phyloP scores from a whole-genome alignment of 2,888 invertebrate species.

The Eilema griseolum region DNA sequence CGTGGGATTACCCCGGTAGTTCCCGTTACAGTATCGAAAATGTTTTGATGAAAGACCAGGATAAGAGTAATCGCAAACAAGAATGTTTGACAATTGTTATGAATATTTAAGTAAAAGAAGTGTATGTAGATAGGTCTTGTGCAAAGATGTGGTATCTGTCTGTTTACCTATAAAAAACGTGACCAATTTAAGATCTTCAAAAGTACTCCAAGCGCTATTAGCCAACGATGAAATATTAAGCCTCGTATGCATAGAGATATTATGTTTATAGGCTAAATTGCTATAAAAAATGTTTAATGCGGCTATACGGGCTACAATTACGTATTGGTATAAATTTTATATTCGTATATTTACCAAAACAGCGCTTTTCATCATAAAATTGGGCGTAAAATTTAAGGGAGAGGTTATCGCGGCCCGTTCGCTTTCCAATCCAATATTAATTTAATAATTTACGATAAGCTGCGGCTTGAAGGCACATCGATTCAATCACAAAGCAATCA shows the following conservation, averaged over 20 bases:
- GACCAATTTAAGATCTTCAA: conserved; percentile 1
- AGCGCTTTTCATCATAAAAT: conserved; percentile 21
- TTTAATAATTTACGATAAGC: conserved; percentile 45
- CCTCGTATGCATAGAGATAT: conserved; percentile 16
- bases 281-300: conserved; percentile 18
- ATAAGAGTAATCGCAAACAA: no score
- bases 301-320: conserved; percentile 17
- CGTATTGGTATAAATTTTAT: conserved; percentile 25
- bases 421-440: conserved; percentile 34
- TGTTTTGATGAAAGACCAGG: no score
- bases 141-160: background rate
- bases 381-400: conserved; percentile 13
- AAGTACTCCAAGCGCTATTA: conserved; percentile 8
- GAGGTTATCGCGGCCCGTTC: conserved; percentile 18
- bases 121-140: no score
- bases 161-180: background rate
- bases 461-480: conserved; percentile 23
- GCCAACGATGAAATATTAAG: conserved; percentile 5
- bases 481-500: conserved; percentile 41
- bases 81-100: no score
- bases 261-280: conserved; percentile 19
- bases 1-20: no score
- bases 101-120: no score
- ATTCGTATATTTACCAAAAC: conserved; percentile 20
- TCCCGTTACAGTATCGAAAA: no score